Percentiles rank a stretch among this genome's conserved stretches.
These are phyloP conservation scores for Zaprionus ornatus DNA, from an alignment of 1,140 invertebrate genomes.

Conservation along the genomic window DNA sequence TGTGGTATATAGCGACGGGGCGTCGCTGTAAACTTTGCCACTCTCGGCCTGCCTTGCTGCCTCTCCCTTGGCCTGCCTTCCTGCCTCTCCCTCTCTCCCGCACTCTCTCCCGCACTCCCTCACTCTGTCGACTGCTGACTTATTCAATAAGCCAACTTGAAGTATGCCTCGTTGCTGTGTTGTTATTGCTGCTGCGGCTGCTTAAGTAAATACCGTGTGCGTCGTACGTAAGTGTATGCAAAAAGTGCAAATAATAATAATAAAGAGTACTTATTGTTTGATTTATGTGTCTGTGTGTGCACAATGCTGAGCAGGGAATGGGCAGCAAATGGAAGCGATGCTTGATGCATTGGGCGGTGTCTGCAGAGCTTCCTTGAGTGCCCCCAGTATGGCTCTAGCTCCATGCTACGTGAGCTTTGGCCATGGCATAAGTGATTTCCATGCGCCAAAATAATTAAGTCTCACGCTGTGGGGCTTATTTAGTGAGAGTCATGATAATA, in stretches of 20 bases:
- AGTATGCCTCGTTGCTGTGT: constrained; percentile 73
- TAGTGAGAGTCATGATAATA: not conserved
- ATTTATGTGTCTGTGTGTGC: constrained; percentile 83
- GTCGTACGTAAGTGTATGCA: constrained; percentile 59
- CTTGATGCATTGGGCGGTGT: too few relatives aligned
- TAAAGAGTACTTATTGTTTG: constrained; percentile 84
- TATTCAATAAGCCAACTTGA: constrained; percentile 84
- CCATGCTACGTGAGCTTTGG: not conserved
- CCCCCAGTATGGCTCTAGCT: not conserved
- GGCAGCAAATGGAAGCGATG: constrained; percentile 10
- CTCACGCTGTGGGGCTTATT: not conserved
- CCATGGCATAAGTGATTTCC: not conserved
- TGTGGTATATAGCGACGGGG: constrained; percentile 62
- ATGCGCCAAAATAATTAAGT: not conserved
- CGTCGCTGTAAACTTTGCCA: constrained; percentile 64
- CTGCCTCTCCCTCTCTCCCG: not conserved
- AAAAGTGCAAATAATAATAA: constrained; percentile 84
- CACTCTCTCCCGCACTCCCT: not conserved
- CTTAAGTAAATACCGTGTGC: constrained; percentile 75
- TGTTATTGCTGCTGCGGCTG: constrained; percentile 50
- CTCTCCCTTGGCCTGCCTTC: constrained; percentile 21
- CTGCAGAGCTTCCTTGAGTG: not conserved
- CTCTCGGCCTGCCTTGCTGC: constrained; percentile 57
- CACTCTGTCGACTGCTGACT: constrained; percentile 55
- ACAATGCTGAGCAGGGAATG: constrained; percentile 51